Percentiles rank a stretch among this genome's conserved stretches.
phyloP scores from a whole-genome alignment of 2,888 invertebrate genomes.

The Gryllus longicercus region DNA sequence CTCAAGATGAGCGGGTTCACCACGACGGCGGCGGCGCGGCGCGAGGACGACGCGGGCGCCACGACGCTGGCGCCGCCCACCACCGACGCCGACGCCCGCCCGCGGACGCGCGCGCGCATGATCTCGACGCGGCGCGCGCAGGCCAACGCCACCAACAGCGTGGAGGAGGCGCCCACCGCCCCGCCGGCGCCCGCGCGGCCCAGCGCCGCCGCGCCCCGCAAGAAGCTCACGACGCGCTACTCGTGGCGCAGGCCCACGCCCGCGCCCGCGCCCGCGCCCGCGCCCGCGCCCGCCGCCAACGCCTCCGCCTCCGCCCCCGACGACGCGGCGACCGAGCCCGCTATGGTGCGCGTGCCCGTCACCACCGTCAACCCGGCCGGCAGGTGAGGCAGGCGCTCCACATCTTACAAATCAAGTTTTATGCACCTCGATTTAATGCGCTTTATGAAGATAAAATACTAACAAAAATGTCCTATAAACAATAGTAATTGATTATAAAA shows the following conservation, averaged over 20 bases:
- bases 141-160: slow-evolving; percentile 26
- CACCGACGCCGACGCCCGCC: not conserved
- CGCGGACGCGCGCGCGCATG: slow-evolving; percentile 24
- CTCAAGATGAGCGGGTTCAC: not conserved
- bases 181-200: not conserved
- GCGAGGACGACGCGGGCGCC: not conserved
- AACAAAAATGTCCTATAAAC: too few relatives aligned
- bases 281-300: not conserved
- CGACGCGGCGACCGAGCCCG: not conserved
- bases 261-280: not conserved
- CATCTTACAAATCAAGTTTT: too few relatives aligned
- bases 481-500: too few relatives aligned
- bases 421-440: too few relatives aligned
- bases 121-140: slow-evolving; percentile 23
- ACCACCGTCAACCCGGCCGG: not conserved
- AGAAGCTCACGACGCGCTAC: not conserved
- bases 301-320: not conserved
- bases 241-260: not conserved
- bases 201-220: not conserved
- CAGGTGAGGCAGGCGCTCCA: not conserved
- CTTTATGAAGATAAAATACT: too few relatives aligned
- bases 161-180: slow-evolving; percentile 20
- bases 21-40: not conserved
- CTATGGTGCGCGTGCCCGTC: not conserved
- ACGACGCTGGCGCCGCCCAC: not conserved